Conservation (phyloP, 2,113 vertebrate species). For the Hippoglossus stenolepis region DNA sequence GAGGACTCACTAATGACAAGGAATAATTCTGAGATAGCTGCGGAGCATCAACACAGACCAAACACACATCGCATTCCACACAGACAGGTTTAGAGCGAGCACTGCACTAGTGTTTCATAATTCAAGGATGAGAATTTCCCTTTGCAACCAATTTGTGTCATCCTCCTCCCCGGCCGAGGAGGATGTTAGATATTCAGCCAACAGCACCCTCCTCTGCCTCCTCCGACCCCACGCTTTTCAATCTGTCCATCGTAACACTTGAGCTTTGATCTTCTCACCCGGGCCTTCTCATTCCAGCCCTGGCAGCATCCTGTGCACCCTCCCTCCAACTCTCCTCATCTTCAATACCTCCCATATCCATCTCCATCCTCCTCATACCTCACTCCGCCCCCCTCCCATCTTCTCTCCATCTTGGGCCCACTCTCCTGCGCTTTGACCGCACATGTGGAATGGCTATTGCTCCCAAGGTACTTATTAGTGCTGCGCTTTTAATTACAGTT, state of each 20-base stretch:
- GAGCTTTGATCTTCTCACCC: slow-evolving; percentile 78
- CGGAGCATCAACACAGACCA: background rate
- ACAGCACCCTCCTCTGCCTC: slow-evolving; percentile 41
- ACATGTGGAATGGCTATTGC: slow-evolving; percentile 49
- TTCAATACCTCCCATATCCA: slow-evolving; percentile 68
- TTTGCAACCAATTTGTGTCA: slow-evolving; percentile 50
- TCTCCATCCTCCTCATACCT: slow-evolving; percentile 48
- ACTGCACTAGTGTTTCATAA: slow-evolving; percentile 26
- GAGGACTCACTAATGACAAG: background rate
- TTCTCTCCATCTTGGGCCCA: slow-evolving; percentile 16
- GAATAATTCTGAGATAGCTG: background rate
- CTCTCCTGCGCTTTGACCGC: slow-evolving; percentile 26
- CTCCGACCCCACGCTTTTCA: slow-evolving; percentile 60
- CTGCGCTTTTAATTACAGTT: slow-evolving; percentile 79
- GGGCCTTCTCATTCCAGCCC: slow-evolving; percentile 58
- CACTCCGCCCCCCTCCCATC: slow-evolving; percentile 31
- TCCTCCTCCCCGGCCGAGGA: slow-evolving; percentile 4
- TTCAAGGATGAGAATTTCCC: slow-evolving; percentile 59
- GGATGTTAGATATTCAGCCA: slow-evolving; percentile 63
- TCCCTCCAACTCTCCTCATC: slow-evolving; percentile 54
- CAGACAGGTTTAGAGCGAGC: background rate
- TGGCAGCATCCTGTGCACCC: slow-evolving; percentile 53
- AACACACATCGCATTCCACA: background rate
- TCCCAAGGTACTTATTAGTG: slow-evolving; percentile 73
- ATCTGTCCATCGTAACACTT: slow-evolving; percentile 73